These are phyloP conservation scores for Aptenodytes patagonicus DNA, from an alignment of 2,113 vertebrate species.

Conservation along the genomic window DNA sequence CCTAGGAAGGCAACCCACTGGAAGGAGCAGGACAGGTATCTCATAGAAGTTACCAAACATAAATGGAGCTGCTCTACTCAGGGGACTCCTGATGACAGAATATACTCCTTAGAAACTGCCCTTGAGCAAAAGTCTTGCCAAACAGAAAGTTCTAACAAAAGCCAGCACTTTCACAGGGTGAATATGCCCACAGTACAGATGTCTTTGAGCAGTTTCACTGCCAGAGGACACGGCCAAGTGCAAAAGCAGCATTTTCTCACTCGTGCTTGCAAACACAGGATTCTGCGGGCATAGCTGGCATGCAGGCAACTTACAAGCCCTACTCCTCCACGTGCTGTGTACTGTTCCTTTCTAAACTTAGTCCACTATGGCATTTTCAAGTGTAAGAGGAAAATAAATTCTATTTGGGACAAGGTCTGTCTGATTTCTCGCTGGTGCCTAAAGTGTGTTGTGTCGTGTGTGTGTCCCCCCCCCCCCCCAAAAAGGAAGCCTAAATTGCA, in stretches of 20 bases:
- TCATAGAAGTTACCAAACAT: not conserved
- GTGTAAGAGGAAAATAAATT: not conserved
- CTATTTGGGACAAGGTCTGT: not conserved
- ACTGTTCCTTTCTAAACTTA: not conserved
- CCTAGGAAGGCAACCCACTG: not conserved
- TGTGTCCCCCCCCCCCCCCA: too few relatives aligned
- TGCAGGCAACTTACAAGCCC: not conserved
- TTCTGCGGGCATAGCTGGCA: not conserved
- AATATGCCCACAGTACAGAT: not conserved
- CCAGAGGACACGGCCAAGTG: not conserved
- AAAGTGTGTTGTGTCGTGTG: not conserved
- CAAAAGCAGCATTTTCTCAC: constrained; percentile 26
- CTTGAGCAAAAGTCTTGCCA: not conserved
- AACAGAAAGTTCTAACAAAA: constrained; percentile 8
- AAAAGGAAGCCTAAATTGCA: not conserved
- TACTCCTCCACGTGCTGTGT: not conserved
- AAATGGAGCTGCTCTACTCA: not conserved
- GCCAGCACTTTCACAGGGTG: not conserved
- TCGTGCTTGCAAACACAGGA: not conserved
- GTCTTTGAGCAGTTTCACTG: not conserved
- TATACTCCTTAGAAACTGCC: not conserved
- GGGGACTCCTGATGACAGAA: not conserved
- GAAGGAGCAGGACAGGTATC: not conserved
- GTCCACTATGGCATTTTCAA: not conserved
- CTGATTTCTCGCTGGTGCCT: not conserved